Base-by-base conservation (phyloP, 64 coral and sea anemone species). In the Montipora sp. region DNA sequence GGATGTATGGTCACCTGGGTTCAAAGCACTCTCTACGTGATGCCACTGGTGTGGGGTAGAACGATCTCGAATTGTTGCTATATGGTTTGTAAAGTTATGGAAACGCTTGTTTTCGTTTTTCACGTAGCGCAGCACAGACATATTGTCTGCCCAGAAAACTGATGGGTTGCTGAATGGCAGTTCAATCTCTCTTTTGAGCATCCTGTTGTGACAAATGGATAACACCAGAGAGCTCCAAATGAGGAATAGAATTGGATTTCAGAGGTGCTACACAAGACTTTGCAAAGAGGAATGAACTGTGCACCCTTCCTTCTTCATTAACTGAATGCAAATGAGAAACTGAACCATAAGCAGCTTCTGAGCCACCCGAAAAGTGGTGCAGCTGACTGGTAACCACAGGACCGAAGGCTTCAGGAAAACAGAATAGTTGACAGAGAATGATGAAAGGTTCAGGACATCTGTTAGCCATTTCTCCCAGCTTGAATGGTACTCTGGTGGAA, bases 241-340 rank as follows among this genome's bases (percentile, higher is more conserved):
- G 75, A 58, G 84, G 92, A 79, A 93, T 79, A 43, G 91, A 78
- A 78, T 77, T 50, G 57, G 91, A 27, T 79, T 93, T 93, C 47
- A 93, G 27, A 15, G 91, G 91, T 13, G 91, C 91, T 58, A 93
- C 57, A 47, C 83, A 51, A 51, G 91, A 93, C 48, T 83, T 92
- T 67, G 69, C 61, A 81, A 87, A 36, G 77, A 92, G 90, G 90
- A 92, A 92, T 14, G 90, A 92, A 92, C 90, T 70, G 78, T 92
- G 73, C 12, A 24, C 2, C 20, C 48, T 87, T 44, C 90, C 81
- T 48, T 92, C 70, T 8, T 87, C 27, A 87, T 78, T 49, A 78
- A 92, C 14, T 74, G 79, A 77, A 57, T 82, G 72, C 21, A 92
- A 74, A 47, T 92, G 79, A 45, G 81, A 66, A 7, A 92, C 90